Evolutionary conservation across 1,140 invertebrate species (phyloP), one percentile per base, ranked within the genome.

Genomic region (Delia radicum): DNA sequence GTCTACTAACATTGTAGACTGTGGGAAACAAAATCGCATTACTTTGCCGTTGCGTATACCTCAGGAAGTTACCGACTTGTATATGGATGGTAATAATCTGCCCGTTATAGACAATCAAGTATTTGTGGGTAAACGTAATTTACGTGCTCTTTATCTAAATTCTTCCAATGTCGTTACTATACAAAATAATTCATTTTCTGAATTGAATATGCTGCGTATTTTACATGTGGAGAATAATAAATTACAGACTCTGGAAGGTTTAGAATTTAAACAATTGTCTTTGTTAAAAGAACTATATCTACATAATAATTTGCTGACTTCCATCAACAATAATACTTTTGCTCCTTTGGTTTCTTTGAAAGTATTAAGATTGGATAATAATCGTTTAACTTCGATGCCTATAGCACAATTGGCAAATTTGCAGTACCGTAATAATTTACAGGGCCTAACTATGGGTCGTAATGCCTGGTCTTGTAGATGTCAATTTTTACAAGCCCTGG

Each of bases 391-490:
- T 46, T 91, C 91, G 46, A 82, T 89, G 75, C 88, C 78, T 0
- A 78, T 82, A 72, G 74, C 78, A 3, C 81, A 81, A 74, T 74
- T 81, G 31, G 55, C 80, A 10, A 77, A 80, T 42, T 75, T 86
- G 71, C 79, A 81, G 73, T 82, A 85, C 37, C 79, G 81, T 37
- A 79, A 80, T 61, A 88, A 89, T 10, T 87, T 98, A 74, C 90
- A 89, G 77, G 91, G 94, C 77, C 80, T 97, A 42, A 91, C 92
- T 1, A 88, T 98, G 3, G 92, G 92, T 0, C 90, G 92, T 77
- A 98, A 98, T 83, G 90, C 91, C 18, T 97, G 95, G 95, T 94
- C 93, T 4, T 98, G 96, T 82, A 92, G 94, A 71, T 98, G 96
- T 87, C 92, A 93, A 81, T 96, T 95, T 86, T 88, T 97, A 74